phyloP scores from a whole-genome alignment of 2,888 invertebrate genomes.

The Drosophila rellima region DNA sequence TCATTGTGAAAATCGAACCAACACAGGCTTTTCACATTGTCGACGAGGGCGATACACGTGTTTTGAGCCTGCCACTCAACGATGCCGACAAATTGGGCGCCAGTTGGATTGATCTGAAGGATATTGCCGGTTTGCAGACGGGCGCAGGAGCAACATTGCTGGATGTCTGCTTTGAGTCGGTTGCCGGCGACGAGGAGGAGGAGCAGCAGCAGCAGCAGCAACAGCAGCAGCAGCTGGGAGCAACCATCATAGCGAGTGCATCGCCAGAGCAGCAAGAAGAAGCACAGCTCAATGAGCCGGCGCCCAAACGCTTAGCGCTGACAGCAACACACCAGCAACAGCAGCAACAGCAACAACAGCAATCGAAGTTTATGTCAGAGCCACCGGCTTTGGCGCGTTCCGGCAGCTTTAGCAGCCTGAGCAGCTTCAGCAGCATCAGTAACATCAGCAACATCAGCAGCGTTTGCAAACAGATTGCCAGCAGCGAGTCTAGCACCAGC shows the following conservation, averaged over 20 bases:
- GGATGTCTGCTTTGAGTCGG: constrained; percentile 81
- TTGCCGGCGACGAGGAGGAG: constrained; percentile 28
- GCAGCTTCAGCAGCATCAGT: constrained; percentile 52
- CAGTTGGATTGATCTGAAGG: constrained; percentile 85
- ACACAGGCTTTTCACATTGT: constrained; percentile 84
- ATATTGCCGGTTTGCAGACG: constrained; percentile 83
- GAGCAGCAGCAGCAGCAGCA: no score
- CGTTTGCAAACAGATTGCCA: constrained; percentile 49
- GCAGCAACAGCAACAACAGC: constrained; percentile 43
- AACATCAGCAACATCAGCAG: constrained; percentile 54
- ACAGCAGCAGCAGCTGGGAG: constrained; percentile 10
- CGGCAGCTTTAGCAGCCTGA: constrained; percentile 67
- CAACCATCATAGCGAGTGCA: constrained; percentile 62
- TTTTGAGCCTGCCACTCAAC: constrained; percentile 82
- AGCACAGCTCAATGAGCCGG: constrained; percentile 51
- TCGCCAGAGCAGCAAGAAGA: constrained; percentile 39
- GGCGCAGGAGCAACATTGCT: constrained; percentile 70
- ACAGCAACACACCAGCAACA: constrained; percentile 34
- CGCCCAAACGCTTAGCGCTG: constrained; percentile 62
- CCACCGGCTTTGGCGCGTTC: constrained; percentile 72
- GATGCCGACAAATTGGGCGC: constrained; percentile 84
- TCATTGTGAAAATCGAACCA: constrained; percentile 85
- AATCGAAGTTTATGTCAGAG: constrained; percentile 63
- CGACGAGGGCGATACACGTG: constrained; percentile 84
- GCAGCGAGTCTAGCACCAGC: constrained; percentile 38